Percentiles rank a stretch among this genome's conserved stretches.
phyloP scores from a whole-genome alignment of 2,797 vertebrate species.

The Melanotaenia trifasciata region DNA sequence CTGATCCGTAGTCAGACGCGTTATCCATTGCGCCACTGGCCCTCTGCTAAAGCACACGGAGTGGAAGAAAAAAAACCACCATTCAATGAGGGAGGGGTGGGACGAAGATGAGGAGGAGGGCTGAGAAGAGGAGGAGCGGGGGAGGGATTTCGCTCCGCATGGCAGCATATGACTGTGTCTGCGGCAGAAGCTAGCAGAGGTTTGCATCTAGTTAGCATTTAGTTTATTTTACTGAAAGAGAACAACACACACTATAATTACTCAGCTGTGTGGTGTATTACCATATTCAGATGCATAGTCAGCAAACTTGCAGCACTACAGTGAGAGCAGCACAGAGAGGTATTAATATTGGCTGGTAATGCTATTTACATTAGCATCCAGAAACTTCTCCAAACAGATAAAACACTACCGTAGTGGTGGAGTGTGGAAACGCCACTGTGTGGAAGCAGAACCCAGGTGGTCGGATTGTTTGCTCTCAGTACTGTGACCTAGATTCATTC shows the following conservation, averaged over 20 bases:
- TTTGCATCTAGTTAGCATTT: neutral
- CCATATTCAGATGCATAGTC: neutral
- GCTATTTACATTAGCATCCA: neutral
- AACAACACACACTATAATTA: neutral
- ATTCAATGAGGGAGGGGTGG: too few species aligned
- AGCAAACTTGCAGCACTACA: neutral
- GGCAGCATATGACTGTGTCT: neutral
- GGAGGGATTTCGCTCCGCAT: too few species aligned
- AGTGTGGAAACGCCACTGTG: too few species aligned
- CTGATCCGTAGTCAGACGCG: conserved; percentile 74
- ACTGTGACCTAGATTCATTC: too few species aligned
- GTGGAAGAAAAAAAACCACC: too few species aligned
- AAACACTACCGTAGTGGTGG: too few species aligned
- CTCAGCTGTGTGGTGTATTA: neutral
- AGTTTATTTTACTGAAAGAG: neutral
- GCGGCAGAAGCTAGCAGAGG: neutral
- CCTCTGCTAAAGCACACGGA: neutral
- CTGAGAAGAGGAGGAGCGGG: too few species aligned
- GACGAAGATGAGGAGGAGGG: too few species aligned
- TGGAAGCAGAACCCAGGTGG: too few species aligned
- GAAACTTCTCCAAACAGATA: too few species aligned
- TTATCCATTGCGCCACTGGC: conserved; percentile 74
- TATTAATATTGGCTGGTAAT: neutral
- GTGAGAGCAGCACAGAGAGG: neutral
- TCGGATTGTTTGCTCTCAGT: too few species aligned